Evolutionary conservation across 2,797 vertebrate genomes (phyloP).

Genomic region (Danio aesculapii): DNA sequence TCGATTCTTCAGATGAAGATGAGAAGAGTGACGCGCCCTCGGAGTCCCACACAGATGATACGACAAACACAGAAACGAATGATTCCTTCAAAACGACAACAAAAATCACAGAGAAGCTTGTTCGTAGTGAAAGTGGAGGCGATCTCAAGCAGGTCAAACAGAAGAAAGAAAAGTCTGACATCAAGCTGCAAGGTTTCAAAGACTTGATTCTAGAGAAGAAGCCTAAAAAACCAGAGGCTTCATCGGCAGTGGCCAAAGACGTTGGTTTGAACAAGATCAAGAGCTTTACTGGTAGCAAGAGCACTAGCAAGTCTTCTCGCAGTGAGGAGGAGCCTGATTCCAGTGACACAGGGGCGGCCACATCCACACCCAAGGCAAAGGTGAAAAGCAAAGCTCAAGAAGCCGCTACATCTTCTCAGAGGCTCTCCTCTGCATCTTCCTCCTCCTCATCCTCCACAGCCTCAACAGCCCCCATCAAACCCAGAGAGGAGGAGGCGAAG

Average conservation of each 20-base stretch:
- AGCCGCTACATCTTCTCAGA: slow-evolving; percentile 46
- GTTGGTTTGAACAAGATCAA: slow-evolving; percentile 77
- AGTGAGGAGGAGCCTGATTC: slow-evolving; percentile 82
- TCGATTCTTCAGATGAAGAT: slow-evolving; percentile 72
- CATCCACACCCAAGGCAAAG: slow-evolving; percentile 63
- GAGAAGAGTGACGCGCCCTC: slow-evolving; percentile 72
- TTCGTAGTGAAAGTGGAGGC: slow-evolving; percentile 44
- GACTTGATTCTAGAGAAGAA: slow-evolving; percentile 77
- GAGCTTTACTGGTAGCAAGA: slow-evolving; percentile 71
- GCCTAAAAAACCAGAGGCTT: slow-evolving; percentile 66
- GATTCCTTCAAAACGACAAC: slow-evolving; percentile 40
- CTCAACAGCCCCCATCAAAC: slow-evolving; percentile 58
- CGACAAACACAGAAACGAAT: slow-evolving; percentile 40
- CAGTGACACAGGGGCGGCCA: slow-evolving; percentile 82
- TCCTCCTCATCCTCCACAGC: slow-evolving; percentile 63
- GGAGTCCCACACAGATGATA: slow-evolving; percentile 69
- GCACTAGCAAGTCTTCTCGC: slow-evolving; percentile 69
- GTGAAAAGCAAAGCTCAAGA: slow-evolving; percentile 69
- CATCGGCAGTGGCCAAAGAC: slow-evolving; percentile 65
- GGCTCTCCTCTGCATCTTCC: slow-evolving; percentile 67
- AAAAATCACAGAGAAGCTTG: slow-evolving; percentile 64
- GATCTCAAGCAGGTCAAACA: slow-evolving; percentile 74
- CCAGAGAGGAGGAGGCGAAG: slow-evolving; percentile 70
- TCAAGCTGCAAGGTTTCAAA: slow-evolving; percentile 77
- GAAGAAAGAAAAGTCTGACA: slow-evolving; percentile 81